Conservation (phyloP, 2,113 vertebrate genomes). For the Rhinichthys klamathensis region DNA sequence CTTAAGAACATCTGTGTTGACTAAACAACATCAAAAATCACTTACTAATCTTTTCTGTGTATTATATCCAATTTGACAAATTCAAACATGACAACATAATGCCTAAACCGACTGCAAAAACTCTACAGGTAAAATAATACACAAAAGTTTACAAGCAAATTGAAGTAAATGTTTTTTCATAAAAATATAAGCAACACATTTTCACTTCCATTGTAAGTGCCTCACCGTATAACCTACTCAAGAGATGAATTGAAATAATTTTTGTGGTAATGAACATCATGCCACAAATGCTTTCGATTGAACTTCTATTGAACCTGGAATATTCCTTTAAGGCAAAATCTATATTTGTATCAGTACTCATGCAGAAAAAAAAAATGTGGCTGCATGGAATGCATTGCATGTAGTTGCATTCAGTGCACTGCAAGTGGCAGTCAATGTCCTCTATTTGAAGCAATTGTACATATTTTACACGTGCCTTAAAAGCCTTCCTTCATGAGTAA, state of each 20-base stretch:
- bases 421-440: constrained; percentile 10
- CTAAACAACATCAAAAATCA: neutral
- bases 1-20: neutral
- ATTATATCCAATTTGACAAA: neutral
- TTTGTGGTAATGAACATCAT: neutral
- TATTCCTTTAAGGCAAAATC: neutral
- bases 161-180: no score
- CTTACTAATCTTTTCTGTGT: neutral
- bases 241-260: neutral
- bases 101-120: neutral
- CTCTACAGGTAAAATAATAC: no score
- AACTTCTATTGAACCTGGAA: neutral
- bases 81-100: neutral
- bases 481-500: constrained; percentile 12
- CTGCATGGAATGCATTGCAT: neutral
- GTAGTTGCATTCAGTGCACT: constrained; percentile 22
- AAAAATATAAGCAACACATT: no score
- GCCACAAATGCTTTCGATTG: neutral
- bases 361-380: neutral
- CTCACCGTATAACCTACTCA: neutral
- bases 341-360: neutral
- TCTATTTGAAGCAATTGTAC: constrained; percentile 21
- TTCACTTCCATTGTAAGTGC: neutral
- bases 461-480: constrained; percentile 1
- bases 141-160: no score